phyloP scores from a whole-genome alignment of 2,113 vertebrate species.

The Dipodomys spectabilis region DNA sequence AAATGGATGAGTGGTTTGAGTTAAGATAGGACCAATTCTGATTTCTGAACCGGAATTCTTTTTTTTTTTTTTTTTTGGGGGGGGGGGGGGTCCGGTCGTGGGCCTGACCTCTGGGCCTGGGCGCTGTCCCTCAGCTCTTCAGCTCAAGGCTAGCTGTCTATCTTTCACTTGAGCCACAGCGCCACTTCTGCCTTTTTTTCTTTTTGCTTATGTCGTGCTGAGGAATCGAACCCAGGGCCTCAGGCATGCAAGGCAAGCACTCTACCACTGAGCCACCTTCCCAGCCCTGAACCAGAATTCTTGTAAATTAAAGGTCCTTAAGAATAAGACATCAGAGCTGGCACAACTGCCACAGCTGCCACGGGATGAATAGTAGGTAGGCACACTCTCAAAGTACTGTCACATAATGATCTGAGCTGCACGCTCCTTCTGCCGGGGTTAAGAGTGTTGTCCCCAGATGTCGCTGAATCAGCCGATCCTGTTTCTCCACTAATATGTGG shows the following conservation, averaged over 20 bases:
- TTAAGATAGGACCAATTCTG: neutral
- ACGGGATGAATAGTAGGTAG: neutral
- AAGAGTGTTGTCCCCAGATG: neutral
- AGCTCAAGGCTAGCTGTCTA: no score
- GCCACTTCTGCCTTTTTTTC: no score
- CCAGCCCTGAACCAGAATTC: neutral
- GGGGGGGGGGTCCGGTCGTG: no score
- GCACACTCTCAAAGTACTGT: conserved; percentile 23
- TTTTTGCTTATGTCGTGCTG: no score
- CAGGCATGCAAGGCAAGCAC: no score
- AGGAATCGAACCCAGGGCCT: no score
- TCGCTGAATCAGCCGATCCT: neutral
- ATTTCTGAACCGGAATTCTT: neutral
- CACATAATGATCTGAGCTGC: conserved; percentile 2
- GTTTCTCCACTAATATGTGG: neutral
- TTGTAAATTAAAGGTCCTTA: conserved; percentile 3
- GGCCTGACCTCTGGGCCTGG: no score
- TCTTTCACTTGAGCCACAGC: no score
- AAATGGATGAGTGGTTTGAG: conserved; percentile 22
- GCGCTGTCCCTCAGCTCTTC: no score
- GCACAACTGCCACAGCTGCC: neutral
- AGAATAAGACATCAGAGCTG: neutral
- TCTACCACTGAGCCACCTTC: no score
- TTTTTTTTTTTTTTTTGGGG: no score
- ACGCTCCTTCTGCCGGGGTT: conserved; percentile 9